These are phyloP conservation scores for Ophiodon elongatus DNA, from an alignment of 2,113 vertebrate genomes.

Conservation along the genomic window DNA sequence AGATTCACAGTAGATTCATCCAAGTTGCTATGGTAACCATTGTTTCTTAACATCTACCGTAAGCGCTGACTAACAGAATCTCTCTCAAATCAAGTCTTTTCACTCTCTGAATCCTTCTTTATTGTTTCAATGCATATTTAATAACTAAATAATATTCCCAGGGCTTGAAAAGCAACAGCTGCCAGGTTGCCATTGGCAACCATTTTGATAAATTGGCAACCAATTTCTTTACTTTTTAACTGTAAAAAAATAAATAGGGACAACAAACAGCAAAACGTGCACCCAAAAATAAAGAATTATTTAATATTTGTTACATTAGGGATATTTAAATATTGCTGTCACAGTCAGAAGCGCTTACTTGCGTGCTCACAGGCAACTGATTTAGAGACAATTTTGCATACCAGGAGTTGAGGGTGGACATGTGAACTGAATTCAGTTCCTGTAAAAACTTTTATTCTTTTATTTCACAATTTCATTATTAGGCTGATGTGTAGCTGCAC, in stretches of 20 bases:
- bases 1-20: background rate
- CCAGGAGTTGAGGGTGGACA: too few relatives aligned
- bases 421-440: too few relatives aligned
- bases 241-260: background rate
- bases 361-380: too few relatives aligned
- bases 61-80: background rate
- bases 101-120: background rate
- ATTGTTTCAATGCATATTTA: background rate
- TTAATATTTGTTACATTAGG: background rate
- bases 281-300: too few relatives aligned
- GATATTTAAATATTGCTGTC: background rate
- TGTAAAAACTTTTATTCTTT: background rate
- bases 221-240: background rate
- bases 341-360: too few relatives aligned
- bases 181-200: too few relatives aligned
- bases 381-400: too few relatives aligned
- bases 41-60: slow-evolving; percentile 2
- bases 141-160: background rate
- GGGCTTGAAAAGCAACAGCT: too few relatives aligned
- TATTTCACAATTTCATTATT: too few relatives aligned
- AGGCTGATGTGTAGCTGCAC: too few relatives aligned
- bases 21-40: background rate
- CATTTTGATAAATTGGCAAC: too few relatives aligned
- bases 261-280: too few relatives aligned
- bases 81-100: background rate